Percentiles rank a stretch among this genome's conserved stretches.
These are phyloP conservation scores for Morpho achilles DNA, from an alignment of 2,888 invertebrate genomes.

Conservation along the genomic window DNA sequence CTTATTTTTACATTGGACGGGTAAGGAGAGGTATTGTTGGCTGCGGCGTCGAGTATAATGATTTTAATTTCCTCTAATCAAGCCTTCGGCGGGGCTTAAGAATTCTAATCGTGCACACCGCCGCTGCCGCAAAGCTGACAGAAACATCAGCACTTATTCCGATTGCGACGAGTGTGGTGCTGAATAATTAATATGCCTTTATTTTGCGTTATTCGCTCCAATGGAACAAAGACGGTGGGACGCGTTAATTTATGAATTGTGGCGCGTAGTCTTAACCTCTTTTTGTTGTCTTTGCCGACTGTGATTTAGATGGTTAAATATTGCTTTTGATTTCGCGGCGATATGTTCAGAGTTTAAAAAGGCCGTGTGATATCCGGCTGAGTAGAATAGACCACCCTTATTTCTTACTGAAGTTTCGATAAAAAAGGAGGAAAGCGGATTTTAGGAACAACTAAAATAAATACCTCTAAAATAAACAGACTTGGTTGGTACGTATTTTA, in stretches of 20 bases:
- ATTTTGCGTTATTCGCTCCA: slow-evolving; percentile 62
- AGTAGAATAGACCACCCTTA: no score
- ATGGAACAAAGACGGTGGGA: slow-evolving; percentile 62
- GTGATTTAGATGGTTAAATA: slow-evolving; percentile 2
- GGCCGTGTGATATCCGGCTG: no score
- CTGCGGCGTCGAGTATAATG: slow-evolving; percentile 71
- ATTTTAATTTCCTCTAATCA: slow-evolving; percentile 80
- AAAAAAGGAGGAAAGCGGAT: no score
- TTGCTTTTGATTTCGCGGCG: neutral
- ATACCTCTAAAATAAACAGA: no score
- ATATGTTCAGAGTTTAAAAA: no score
- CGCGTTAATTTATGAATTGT: slow-evolving; percentile 63
- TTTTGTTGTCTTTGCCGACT: slow-evolving; percentile 19
- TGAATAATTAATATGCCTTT: slow-evolving; percentile 78
- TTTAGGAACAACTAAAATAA: no score
- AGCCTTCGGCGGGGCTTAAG: slow-evolving; percentile 77
- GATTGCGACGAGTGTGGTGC: slow-evolving; percentile 78
- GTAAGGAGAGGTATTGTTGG: slow-evolving; percentile 65
- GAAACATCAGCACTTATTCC: slow-evolving; percentile 79
- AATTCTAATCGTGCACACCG: slow-evolving; percentile 76
- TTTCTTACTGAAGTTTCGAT: no score
- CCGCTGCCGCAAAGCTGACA: slow-evolving; percentile 62
- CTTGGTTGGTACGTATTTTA: no score
- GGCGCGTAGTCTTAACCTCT: slow-evolving; percentile 29
- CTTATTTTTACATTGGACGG: slow-evolving; percentile 72